These are phyloP conservation scores for Drosophila eohydei DNA, from an alignment of 2,888 invertebrate species.

Conservation along the genomic window DNA sequence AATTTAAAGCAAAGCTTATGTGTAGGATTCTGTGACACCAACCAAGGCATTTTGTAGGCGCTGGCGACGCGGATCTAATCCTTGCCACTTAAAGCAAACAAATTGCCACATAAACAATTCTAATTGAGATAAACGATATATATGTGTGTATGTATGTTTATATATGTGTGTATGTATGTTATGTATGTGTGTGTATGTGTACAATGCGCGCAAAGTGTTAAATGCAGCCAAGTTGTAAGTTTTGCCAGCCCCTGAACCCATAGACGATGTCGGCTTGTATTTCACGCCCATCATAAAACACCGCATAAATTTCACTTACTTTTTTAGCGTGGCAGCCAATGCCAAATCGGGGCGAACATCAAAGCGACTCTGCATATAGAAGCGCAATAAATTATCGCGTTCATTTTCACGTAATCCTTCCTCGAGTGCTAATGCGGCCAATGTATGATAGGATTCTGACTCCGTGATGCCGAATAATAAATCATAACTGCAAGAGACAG, in stretches of 20 bases:
- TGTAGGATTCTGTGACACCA: constrained; percentile 46
- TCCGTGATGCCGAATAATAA: constrained; percentile 94
- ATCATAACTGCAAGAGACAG: constrained; percentile 89
- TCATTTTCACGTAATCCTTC: constrained; percentile 91
- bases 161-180: constrained; percentile 27
- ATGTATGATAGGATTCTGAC: constrained; percentile 91
- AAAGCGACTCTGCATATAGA: constrained; percentile 91
- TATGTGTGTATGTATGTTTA: constrained; percentile 20
- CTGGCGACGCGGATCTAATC: constrained; percentile 51
- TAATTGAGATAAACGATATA: constrained; percentile 77
- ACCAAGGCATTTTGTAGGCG: constrained; percentile 37
- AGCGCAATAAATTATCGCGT: constrained; percentile 90
- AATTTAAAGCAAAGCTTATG: constrained; percentile 50
- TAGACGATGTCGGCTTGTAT: constrained; percentile 11
- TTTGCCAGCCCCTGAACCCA: background rate
- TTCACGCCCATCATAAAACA: constrained; percentile 58
- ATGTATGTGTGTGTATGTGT: constrained; percentile 18
- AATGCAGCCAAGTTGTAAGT: constrained; percentile 63
- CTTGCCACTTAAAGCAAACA: constrained; percentile 69
- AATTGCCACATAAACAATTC: constrained; percentile 77
- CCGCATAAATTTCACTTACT: constrained; percentile 86
- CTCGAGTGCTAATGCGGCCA: constrained; percentile 89
- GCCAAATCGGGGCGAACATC: constrained; percentile 90
- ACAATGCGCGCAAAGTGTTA: constrained; percentile 50
- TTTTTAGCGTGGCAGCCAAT: constrained; percentile 88